Evolutionary conservation across 2,888 invertebrate genomes (phyloP).

Genomic region (Tineola bisselliella): DNA sequence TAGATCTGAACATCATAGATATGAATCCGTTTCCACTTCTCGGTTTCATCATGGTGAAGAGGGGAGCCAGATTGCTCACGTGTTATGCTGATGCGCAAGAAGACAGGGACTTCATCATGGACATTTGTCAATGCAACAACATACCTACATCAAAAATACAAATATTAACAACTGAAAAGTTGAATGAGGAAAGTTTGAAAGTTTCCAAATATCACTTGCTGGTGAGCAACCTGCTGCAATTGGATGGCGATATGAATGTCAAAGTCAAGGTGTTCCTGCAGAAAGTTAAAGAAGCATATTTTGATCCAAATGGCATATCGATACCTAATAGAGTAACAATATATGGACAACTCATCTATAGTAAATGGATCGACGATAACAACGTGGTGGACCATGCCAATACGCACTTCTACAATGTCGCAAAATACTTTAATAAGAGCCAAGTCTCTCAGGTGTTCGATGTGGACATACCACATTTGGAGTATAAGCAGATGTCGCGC

Average conservation of each 20-base stretch:
- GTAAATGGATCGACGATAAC: slow-evolving; percentile 67
- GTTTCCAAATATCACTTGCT: slow-evolving; percentile 60
- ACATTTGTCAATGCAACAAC: slow-evolving; percentile 47
- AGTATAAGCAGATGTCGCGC: slow-evolving; percentile 46
- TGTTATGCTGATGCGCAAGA: slow-evolving; percentile 43
- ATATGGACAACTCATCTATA: slow-evolving; percentile 67
- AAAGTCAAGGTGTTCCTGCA: slow-evolving; percentile 31
- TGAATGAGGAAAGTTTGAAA: slow-evolving; percentile 30
- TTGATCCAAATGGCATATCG: slow-evolving; percentile 49
- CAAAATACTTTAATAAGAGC: slow-evolving; percentile 67
- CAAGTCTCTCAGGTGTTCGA: slow-evolving; percentile 67
- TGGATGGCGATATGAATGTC: slow-evolving; percentile 67
- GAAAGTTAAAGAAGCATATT: slow-evolving; percentile 34
- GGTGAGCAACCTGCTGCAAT: slow-evolving; percentile 62
- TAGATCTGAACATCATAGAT: slow-evolving; percentile 59
- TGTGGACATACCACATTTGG: slow-evolving; percentile 49
- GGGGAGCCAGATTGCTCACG: slow-evolving; percentile 50
- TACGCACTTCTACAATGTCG: slow-evolving; percentile 62
- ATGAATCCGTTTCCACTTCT: slow-evolving; percentile 71
- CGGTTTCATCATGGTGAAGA: slow-evolving; percentile 66
- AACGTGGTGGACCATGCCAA: slow-evolving; percentile 68
- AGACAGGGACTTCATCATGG: slow-evolving; percentile 48
- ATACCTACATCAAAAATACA: slow-evolving; percentile 41
- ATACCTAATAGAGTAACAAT: slow-evolving; percentile 64
- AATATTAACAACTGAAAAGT: slow-evolving; percentile 40